phyloP scores from a whole-genome alignment of 1,140 invertebrate genomes.

The Caenorhabditis briggsae region DNA sequence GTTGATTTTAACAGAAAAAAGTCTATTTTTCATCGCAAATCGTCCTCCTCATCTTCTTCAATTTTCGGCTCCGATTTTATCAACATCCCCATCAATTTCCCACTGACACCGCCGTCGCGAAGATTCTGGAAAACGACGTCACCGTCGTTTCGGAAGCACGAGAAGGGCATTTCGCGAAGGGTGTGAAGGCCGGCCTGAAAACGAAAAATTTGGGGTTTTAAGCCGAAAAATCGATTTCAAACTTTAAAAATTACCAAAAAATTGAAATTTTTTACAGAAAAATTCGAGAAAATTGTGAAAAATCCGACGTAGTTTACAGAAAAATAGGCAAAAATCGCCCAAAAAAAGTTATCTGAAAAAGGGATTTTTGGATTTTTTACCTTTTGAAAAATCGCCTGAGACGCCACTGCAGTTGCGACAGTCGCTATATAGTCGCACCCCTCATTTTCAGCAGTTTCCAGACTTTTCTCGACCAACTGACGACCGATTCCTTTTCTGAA shows the following conservation, averaged over 20 bases:
- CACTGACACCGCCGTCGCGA: conserved; percentile 52
- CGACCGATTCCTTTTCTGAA: conserved; percentile 57
- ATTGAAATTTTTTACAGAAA: no score
- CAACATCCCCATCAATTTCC: conserved; percentile 50
- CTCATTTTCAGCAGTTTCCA: neutral
- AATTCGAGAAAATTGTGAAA: no score
- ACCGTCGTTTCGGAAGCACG: conserved; percentile 56
- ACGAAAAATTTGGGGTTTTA: neutral
- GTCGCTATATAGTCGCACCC: conserved; percentile 46
- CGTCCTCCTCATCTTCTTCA: conserved; percentile 23
- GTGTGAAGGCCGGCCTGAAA: conserved; percentile 18
- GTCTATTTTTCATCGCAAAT: neutral
- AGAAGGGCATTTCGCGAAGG: conserved; percentile 55
- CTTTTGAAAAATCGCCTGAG: conserved; percentile 19
- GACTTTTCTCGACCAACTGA: conserved; percentile 21
- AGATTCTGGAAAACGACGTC: conserved; percentile 50
- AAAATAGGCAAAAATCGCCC: no score
- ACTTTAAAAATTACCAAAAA: neutral
- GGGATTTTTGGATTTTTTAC: neutral
- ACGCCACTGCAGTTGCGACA: conserved; percentile 21
- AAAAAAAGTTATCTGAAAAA: no score
- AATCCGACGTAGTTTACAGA: no score
- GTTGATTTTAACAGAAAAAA: neutral
- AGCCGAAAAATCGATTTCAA: neutral
- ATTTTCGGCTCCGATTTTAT: neutral